Evolutionary conservation across 2,797 vertebrate genomes (phyloP).

Genomic region (Tolypeutes matacus): DNA sequence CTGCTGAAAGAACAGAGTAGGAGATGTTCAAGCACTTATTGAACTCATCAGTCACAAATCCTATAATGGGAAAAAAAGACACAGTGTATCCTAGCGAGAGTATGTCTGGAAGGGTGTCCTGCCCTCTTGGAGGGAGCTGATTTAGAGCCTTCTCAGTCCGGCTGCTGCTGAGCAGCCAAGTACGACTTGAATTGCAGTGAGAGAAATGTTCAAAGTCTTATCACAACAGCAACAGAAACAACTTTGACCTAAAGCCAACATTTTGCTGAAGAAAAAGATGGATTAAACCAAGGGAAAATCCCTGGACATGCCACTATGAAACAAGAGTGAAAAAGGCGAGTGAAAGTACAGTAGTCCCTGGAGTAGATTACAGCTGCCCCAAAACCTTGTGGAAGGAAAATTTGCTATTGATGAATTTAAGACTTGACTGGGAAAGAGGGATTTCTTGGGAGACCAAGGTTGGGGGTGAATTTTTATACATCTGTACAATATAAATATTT

Average conservation of each 20-base stretch:
- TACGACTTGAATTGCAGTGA: neutral
- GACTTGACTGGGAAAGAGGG: neutral
- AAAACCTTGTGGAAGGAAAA: slow-evolving; percentile 44
- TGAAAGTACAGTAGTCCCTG: neutral
- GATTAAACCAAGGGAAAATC: slow-evolving; percentile 44
- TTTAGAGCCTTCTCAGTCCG: neutral
- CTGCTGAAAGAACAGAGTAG: slow-evolving; percentile 63
- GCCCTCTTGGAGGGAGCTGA: neutral
- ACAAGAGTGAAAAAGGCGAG: neutral
- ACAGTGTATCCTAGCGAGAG: neutral
- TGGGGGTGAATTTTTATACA: neutral
- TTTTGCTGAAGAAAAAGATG: slow-evolving; percentile 53
- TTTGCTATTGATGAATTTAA: slow-evolving; percentile 58
- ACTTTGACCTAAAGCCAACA: slow-evolving; percentile 16
- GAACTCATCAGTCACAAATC: slow-evolving; percentile 28
- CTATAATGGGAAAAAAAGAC: neutral
- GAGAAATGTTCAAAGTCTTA: slow-evolving; percentile 55
- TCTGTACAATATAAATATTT: neutral
- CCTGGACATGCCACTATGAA: neutral
- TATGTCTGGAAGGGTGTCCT: neutral
- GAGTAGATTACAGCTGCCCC: neutral
- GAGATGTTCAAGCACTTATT: slow-evolving; percentile 40
- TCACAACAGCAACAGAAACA: slow-evolving; percentile 9
- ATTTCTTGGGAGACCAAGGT: neutral
- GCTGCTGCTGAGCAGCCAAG: neutral